Conservation (phyloP, 2,113 vertebrate genomes). For the Aramus guarauna region DNA sequence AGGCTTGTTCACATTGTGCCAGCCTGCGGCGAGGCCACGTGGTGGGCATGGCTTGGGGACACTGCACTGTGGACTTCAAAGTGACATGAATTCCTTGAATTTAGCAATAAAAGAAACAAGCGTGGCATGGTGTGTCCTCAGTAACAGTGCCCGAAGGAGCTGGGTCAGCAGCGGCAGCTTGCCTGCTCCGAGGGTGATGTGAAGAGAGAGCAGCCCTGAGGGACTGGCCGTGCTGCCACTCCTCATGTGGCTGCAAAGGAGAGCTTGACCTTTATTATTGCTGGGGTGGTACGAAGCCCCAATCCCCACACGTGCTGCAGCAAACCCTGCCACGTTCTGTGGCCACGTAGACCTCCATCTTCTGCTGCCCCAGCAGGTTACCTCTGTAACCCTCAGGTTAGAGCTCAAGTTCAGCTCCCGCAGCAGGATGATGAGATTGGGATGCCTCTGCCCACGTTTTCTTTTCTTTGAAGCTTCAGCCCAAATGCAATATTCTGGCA, state of each 20-base stretch:
- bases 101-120: not conserved
- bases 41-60: not conserved
- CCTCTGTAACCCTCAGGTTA: not conserved
- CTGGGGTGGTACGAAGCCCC: not conserved
- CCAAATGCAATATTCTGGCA: not conserved
- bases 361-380: not conserved
- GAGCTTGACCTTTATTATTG: not conserved
- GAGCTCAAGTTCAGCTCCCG: not conserved
- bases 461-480: not conserved
- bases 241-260: not conserved
- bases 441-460: not conserved
- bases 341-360: not conserved
- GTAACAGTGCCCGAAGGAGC: not conserved
- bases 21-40: not conserved
- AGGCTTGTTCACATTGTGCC: accelerated
- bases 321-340: not conserved
- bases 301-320: accelerated
- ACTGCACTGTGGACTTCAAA: accelerated
- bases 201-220: not conserved
- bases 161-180: not conserved
- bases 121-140: accelerated
- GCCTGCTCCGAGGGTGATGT: not conserved
- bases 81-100: not conserved
- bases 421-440: not conserved
- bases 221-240: accelerated